Conservation (phyloP, 2,113 vertebrate species). For the Edolisoma coerulescens region DNA sequence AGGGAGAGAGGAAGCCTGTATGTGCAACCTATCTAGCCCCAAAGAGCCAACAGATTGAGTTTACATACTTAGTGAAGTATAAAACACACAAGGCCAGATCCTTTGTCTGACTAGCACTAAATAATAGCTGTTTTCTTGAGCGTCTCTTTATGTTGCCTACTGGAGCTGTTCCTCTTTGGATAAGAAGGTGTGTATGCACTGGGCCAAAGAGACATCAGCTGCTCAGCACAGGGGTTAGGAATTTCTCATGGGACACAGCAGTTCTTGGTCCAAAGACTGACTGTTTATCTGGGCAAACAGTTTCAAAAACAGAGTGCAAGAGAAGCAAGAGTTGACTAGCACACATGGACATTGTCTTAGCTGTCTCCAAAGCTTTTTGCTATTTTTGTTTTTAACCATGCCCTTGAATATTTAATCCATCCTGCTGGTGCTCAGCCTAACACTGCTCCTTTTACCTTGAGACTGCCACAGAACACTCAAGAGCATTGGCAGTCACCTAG, state of each 20-base stretch:
- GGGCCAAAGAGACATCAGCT: not conserved
- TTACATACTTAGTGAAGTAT: not conserved
- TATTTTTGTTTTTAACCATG: not conserved
- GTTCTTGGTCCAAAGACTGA: not conserved
- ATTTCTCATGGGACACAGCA: not conserved
- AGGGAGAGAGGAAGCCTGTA: not conserved
- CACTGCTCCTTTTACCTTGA: not conserved
- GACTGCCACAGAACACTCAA: not conserved
- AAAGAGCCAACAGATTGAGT: not conserved
- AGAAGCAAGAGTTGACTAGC: not conserved
- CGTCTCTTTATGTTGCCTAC: not conserved
- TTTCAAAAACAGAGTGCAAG: not conserved
- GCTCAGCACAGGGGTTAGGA: not conserved
- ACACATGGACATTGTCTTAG: not conserved
- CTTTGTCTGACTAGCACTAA: not conserved
- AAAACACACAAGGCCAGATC: not conserved
- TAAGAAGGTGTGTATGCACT: not conserved
- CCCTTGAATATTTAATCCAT: not conserved
- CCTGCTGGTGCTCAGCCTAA: not conserved
- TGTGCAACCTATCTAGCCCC: not conserved
- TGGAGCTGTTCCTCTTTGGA: not conserved
- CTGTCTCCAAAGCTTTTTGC: not conserved
- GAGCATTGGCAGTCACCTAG: not conserved
- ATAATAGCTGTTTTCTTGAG: not conserved
- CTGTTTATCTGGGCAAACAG: not conserved